Evolutionary conservation across 2,888 invertebrate genomes (phyloP), one percentile per base, ranked within the genome.

Genomic region (Sinotaia quadrata): DNA sequence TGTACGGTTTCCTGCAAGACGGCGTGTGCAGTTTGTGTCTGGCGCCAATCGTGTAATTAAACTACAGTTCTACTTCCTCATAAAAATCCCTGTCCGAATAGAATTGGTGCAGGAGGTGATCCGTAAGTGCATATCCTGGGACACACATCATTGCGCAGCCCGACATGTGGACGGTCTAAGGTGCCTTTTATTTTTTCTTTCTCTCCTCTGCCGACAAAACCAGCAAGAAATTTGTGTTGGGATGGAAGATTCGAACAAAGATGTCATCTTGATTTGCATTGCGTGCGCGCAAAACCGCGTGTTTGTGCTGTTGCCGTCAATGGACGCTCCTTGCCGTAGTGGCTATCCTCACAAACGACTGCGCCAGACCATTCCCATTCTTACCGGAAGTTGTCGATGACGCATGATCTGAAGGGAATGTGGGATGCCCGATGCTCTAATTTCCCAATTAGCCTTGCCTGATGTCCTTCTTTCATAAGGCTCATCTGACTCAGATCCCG

Each of bases 401-500:
- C 56, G 65, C 65, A 29, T 56, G 65, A 37, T 54, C 65, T 44
- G 65, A 54, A 36, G 56, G 44, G 56, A 65, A n/a, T 41, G 21
- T 41, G 65, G 65, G 65, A 52, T 44, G 27, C 44, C 15, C 54
- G 44, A 29, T 44, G 65, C 65, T 56, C 65, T 65, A 56, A 65
- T 65, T 65, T 65, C 52, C 65, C 65, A 65, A 65, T 65, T 65
- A 65, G 65, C 31, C 65, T 33, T 41, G 29, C n/a, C 52, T 34
- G 37, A 37, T 7, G 41, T 36, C 56, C 52, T 34, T 37, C 56
- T 54, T 56, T 65, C 65, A 56, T 44, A 31, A 31, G 31, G 54
- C 41, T 44, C 65, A 56, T 65, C 56, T 54, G 56, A 36, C 41
- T 44, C 56, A 44, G 31, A 33, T 65, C 54, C 65, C 54, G 41